phyloP scores from a whole-genome alignment of 2,113 vertebrate genomes.

The Oncorhynchus tshawytscha region DNA sequence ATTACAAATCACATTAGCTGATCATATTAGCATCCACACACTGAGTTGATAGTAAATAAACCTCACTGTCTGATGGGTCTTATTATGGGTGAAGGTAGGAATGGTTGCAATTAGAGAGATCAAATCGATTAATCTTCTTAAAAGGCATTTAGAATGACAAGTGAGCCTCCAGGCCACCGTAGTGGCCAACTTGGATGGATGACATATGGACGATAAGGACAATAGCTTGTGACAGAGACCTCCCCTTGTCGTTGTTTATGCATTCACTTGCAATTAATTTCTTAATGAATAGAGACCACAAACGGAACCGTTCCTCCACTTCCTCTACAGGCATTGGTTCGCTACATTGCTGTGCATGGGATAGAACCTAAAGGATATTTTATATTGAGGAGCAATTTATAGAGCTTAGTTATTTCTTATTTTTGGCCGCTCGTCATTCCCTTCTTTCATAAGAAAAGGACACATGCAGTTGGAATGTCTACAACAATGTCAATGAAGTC shows the following conservation, averaged over 20 bases:
- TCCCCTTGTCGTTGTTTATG: not conserved
- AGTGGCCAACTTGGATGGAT: not conserved
- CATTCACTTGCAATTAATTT: not conserved
- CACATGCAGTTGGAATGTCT: slow-evolving; percentile 17
- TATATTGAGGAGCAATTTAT: not conserved
- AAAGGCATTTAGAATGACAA: no score
- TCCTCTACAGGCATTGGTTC: not conserved
- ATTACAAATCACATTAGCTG: not conserved
- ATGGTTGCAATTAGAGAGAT: not conserved
- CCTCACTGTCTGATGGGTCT: slow-evolving; percentile 1
- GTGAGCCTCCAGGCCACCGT: not conserved
- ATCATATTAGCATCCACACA: not conserved
- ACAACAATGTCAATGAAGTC: slow-evolving; percentile 23
- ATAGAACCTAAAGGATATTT: not conserved
- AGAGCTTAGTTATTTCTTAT: not conserved
- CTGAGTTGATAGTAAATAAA: not conserved
- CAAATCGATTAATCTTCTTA: slow-evolving; percentile 3
- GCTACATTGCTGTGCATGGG: not conserved
- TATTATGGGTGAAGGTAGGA: slow-evolving; percentile 15
- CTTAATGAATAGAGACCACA: not conserved
- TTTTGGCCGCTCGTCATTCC: not conserved
- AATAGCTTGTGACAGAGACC: no score
- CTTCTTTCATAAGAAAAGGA: slow-evolving; percentile 2
- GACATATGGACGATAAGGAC: not conserved
- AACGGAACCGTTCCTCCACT: not conserved